Evolutionary conservation across 2,113 vertebrate genomes (phyloP), one percentile per base, ranked within the genome.

Genomic region (Ochotona curzoniae): DNA sequence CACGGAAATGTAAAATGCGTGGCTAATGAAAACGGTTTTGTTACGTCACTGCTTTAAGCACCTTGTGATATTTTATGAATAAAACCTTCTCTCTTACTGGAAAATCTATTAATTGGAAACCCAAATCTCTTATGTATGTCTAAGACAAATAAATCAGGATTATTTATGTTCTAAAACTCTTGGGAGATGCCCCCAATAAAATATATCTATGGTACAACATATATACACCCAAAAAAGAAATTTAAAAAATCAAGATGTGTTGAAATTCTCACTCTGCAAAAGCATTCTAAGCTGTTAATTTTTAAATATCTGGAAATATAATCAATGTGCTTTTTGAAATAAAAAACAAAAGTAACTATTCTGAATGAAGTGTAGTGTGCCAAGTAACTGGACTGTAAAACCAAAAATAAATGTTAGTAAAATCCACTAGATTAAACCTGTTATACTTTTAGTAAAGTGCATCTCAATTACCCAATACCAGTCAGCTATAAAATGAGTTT

Each of bases 381-480:
- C 70, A 95, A 64, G 71, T 96, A 97, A 95, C n/a, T 28, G 18
- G 78, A 97, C 10, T 97, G 79, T 95, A 97, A 97, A 98, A 95
- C 49, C 25, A 94, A 97, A 97, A 35, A 93, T 25, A 79, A 97
- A 18, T 71, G 96, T 96, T 96, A 97, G 96, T 97, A 96, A 85
- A 96, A 97, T 86, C 75, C 32, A 90, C 63, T 93, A 95, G 51
- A 78, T 96, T 95, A 96, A 97, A 96, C 82, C 49, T 93, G 51
- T 87, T 96, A 87, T 93, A 94, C 94, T 96, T 97, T 90, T 95
- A 96, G 89, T 94, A 95, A 97, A 95, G 79, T 96, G 78, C 66
- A 94, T 35, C 91, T 94, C 32, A 96, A 38, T 94, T 71, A 97
- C 74, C 21, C 76, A 95, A 83, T n/a, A 81, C 15, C 54, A 80